Evolutionary conservation across 2,888 invertebrate genomes (phyloP), one percentile per base, ranked within the genome.

Genomic region (Lypha dubia): DNA sequence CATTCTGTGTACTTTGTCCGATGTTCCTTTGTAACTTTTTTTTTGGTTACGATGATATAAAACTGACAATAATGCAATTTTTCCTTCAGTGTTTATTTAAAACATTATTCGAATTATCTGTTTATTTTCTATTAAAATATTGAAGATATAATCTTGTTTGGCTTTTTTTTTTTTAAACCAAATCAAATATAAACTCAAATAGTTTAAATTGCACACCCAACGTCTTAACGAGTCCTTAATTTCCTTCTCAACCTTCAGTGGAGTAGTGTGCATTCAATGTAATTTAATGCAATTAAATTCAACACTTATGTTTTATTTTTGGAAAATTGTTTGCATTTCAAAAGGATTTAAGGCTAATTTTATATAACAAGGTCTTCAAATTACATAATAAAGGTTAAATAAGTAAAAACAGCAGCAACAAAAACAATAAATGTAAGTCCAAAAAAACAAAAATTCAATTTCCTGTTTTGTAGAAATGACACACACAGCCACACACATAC

Each of bases 231-330:
- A 38, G 15, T 20, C 28, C 28, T n/a, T 22, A 77, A 11, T 15
- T 5, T 17, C 15, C 7, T n/a, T 0, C 13, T n/a, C n/a, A 24
- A n/a, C 3, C n/a, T 24, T 17, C 6, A 11, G 41, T 28, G 13
- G 9, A 53, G 75, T 68, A 75, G 68, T 1, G 80, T 53, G 15
- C 35, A 53, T 41, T 46, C 46, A 79, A 46, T 53, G 81, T 56
- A 84, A 74, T 81, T 84, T 79, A 84, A 84, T 81, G 73, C 77
- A 84, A 84, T 84, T 84, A 84, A 84, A 81, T 84, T 81, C 63
- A 81, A 84, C 81, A 84, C 84, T 70, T 84, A 58, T 70, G 56
- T 62, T 77, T 74, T 71, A 70, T 65, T 73, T 75, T 65, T 68
- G 35, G 65, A 74, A 74, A 81, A 81, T 74, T 76, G 65, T 67